phyloP scores from a whole-genome alignment of 2,113 vertebrate genomes.

The Rhinogobius similis region DNA sequence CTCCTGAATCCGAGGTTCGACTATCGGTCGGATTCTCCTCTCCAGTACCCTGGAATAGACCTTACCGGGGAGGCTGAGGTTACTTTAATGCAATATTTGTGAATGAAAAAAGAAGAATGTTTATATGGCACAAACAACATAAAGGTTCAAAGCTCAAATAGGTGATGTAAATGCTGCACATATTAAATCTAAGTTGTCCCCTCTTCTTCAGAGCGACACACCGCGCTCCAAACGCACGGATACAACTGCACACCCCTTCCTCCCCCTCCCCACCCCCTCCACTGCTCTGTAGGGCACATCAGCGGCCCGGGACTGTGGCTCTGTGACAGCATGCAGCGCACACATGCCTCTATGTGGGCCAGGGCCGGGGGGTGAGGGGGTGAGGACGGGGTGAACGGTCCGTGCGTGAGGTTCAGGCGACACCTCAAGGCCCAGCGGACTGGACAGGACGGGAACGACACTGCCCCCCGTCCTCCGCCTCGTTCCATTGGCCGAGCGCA shows the following conservation, averaged over 20 bases:
- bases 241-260: constrained; percentile 26
- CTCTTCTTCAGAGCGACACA: background rate
- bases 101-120: too few relatives aligned
- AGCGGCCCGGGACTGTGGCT: constrained; percentile 60
- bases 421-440: constrained; percentile 62
- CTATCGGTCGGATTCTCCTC: too few relatives aligned
- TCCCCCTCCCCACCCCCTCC: constrained; percentile 29
- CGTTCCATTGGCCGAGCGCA: too few relatives aligned
- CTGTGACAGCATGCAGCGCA: constrained; percentile 64
- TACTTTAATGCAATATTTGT: too few relatives aligned
- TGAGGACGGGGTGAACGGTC: background rate
- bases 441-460: constrained; percentile 46
- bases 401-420: background rate
- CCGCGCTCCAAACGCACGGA: constrained; percentile 16
- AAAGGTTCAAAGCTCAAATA: too few relatives aligned
- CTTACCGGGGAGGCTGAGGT: too few relatives aligned
- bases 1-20: too few relatives aligned
- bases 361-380: background rate
- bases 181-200: background rate
- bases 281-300: constrained; percentile 64
- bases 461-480: constrained; percentile 14
- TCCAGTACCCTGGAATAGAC: too few relatives aligned
- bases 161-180: background rate
- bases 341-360: constrained; percentile 25
- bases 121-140: too few relatives aligned